phyloP scores from a whole-genome alignment of 2,888 invertebrate genomes.

The Drosophila atroscutellata region DNA sequence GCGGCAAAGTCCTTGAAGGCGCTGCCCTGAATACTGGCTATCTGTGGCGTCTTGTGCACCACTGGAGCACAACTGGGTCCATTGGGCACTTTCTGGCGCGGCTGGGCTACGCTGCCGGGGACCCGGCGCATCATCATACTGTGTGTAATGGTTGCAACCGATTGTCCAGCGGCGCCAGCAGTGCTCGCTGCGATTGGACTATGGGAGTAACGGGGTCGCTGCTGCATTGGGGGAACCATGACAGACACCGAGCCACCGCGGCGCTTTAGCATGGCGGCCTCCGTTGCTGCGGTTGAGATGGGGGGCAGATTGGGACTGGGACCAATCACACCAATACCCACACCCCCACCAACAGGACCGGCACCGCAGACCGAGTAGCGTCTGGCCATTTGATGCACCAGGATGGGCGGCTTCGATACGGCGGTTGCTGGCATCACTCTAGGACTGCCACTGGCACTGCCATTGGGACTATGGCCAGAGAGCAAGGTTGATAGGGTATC shows the following conservation, averaged over 20 bases:
- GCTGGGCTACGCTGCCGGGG: not conserved
- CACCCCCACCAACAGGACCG: constrained; percentile 12
- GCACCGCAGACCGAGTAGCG: constrained; percentile 61
- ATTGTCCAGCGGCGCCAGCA: not conserved
- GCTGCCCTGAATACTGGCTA: constrained; percentile 45
- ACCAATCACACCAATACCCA: not conserved
- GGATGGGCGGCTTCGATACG: constrained; percentile 7
- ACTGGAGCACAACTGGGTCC: not conserved
- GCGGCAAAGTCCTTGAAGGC: constrained; percentile 38
- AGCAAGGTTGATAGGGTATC: constrained; percentile 15
- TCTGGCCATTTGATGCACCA: constrained; percentile 51
- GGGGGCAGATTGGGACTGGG: not conserved
- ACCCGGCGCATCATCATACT: constrained; percentile 38
- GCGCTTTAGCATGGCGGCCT: constrained; percentile 48
- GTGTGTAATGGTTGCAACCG: not conserved
- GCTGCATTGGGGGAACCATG: constrained; percentile 22
- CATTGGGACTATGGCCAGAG: not conserved
- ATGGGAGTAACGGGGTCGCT: constrained; percentile 49
- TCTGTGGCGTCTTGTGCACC: constrained; percentile 49
- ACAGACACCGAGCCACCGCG: constrained; percentile 25
- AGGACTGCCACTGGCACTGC: not conserved
- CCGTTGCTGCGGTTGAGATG: not conserved
- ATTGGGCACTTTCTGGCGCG: constrained; percentile 37
- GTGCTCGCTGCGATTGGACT: not conserved
- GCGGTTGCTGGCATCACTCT: not conserved